Percentiles rank a stretch among this genome's conserved stretches.
phyloP scores from a whole-genome alignment of 2,888 invertebrate species.

The Parasteatoda lunata region DNA sequence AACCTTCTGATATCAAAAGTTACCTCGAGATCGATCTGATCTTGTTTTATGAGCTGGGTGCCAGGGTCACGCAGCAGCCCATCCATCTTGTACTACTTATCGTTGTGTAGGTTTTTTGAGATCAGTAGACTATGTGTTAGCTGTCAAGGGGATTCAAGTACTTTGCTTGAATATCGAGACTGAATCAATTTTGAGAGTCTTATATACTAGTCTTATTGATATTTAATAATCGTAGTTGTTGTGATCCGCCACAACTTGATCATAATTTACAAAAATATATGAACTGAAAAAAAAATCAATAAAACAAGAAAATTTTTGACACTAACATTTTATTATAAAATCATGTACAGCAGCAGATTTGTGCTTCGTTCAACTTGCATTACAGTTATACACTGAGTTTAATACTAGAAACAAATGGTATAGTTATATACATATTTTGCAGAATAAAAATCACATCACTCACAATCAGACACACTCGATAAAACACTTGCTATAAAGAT shows the following conservation, averaged over 20 bases:
- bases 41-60: no score
- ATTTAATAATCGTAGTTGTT: not conserved
- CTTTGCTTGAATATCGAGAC: not conserved
- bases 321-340: constrained; percentile 66
- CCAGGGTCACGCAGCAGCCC: no score
- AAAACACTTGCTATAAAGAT: not conserved
- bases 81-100: no score
- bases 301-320: constrained; percentile 1
- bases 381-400: constrained; percentile 35
- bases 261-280: not conserved
- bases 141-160: no score
- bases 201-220: not conserved
- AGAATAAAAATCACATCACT: constrained; percentile 32
- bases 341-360: constrained; percentile 62
- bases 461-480: constrained; percentile 10
- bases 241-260: not conserved
- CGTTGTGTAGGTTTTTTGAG: not conserved
- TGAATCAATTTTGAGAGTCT: not conserved
- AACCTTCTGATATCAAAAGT: no score
- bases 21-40: no score
- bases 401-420: constrained; percentile 33
- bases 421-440: constrained; percentile 40
- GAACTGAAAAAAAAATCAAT: not conserved
- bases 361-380: constrained; percentile 55
- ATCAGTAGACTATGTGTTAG: not conserved